Evolutionary conservation across 2,113 vertebrate genomes (phyloP).

Genomic region (Gymnorhina tibicen): DNA sequence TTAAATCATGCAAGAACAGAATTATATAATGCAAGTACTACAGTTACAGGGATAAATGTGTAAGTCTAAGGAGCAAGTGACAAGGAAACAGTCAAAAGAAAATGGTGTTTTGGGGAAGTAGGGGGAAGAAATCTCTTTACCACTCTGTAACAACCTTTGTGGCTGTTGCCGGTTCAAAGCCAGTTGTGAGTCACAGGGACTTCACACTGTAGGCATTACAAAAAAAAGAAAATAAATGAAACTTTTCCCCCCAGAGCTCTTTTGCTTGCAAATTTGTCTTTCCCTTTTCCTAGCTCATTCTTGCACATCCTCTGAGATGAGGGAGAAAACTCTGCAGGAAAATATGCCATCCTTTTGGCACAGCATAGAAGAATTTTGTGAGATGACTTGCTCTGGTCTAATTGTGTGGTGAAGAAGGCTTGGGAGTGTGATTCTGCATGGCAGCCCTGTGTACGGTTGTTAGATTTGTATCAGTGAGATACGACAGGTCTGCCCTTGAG

Average conservation of each 20-base stretch:
- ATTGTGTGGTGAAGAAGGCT: background rate
- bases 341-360: background rate
- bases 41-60: background rate
- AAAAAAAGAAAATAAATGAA: background rate
- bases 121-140: background rate
- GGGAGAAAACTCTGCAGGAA: background rate
- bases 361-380: background rate
- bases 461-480: slow-evolving; percentile 21
- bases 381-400: background rate
- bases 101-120: background rate
- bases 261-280: background rate
- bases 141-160: background rate
- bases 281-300: background rate
- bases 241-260: background rate
- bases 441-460: background rate
- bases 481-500: slow-evolving; percentile 54
- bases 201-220: background rate
- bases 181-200: background rate
- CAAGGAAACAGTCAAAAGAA: background rate
- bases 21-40: background rate
- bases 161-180: background rate
- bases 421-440: background rate
- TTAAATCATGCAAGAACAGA: background rate
- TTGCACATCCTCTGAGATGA: background rate
- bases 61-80: background rate